A percentile compares a stretch with the other conserved stretches of the same genome.
Evolutionary conservation across 2,797 vertebrate genomes (phyloP).

Genomic region (Spatula clypeata): DNA sequence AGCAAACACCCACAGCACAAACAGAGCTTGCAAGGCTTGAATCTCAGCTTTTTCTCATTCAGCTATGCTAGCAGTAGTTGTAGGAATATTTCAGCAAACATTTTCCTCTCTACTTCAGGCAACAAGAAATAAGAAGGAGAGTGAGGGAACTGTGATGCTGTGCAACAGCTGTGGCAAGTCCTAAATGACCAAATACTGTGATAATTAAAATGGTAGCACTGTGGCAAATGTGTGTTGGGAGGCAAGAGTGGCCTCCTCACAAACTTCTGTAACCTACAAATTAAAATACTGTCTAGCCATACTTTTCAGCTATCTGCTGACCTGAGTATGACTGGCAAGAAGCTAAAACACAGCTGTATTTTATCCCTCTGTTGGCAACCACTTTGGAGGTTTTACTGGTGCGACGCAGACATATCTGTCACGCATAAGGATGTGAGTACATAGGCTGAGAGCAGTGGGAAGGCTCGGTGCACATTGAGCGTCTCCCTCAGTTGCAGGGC

Average conservation of each 20-base stretch:
- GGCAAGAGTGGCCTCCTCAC: neutral
- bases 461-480: neutral
- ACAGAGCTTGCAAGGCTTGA: neutral
- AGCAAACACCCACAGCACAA: fast-evolving
- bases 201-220: fast-evolving
- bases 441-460: fast-evolving
- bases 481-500: neutral
- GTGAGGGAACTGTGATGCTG: neutral
- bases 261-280: fast-evolving
- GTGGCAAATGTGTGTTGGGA: fast-evolving
- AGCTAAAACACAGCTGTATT: fast-evolving
- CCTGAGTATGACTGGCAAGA: neutral
- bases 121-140: fast-evolving
- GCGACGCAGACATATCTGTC: fast-evolving
- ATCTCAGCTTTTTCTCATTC: neutral
- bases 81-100: neutral
- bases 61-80: neutral
- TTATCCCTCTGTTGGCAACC: neutral
- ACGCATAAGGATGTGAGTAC: fast-evolving
- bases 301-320: neutral
- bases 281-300: fast-evolving
- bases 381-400: neutral
- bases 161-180: neutral
- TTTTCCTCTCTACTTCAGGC: neutral
- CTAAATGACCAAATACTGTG: neutral